Conservation (phyloP, 2,888 invertebrate species). For the Galerucella calmariensis region DNA sequence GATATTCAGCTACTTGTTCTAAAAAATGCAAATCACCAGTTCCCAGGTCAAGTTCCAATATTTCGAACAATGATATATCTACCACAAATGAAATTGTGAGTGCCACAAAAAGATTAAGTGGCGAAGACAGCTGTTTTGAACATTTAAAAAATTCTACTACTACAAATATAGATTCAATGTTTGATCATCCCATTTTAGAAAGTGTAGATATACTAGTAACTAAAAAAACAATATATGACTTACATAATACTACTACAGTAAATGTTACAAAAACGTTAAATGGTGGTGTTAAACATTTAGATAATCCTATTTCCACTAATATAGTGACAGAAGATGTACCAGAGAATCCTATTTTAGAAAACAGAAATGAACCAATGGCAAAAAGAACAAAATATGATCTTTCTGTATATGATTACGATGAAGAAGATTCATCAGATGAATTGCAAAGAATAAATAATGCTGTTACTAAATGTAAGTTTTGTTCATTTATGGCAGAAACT, state of each 20-base stretch:
- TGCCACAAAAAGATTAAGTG: neutral
- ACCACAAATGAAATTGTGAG: neutral
- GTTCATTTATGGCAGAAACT: conserved; percentile 35
- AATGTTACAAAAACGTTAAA: neutral
- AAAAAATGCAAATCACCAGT: too few species aligned
- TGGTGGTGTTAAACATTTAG: neutral
- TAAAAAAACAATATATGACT: neutral
- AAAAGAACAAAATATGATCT: conserved; percentile 32
- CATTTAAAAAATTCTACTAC: neutral
- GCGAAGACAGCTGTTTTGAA: neutral
- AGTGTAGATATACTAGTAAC: neutral
- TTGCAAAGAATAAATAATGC: conserved; percentile 2
- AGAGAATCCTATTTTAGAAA: neutral
- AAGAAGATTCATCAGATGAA: conserved; percentile 38
- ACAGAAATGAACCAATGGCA: neutral
- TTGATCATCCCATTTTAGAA: neutral
- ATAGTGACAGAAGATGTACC: neutral
- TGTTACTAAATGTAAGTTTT: conserved; percentile 32
- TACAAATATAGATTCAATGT: neutral
- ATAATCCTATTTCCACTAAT: neutral
- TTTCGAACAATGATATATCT: too few species aligned
- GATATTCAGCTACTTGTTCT: too few species aligned
- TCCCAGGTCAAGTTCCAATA: too few species aligned
- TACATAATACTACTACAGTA: neutral
- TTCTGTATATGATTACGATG: conserved; percentile 46